These are phyloP conservation scores for Venturia canescens DNA, from an alignment of 1,140 invertebrate genomes.

Conservation along the genomic window DNA sequence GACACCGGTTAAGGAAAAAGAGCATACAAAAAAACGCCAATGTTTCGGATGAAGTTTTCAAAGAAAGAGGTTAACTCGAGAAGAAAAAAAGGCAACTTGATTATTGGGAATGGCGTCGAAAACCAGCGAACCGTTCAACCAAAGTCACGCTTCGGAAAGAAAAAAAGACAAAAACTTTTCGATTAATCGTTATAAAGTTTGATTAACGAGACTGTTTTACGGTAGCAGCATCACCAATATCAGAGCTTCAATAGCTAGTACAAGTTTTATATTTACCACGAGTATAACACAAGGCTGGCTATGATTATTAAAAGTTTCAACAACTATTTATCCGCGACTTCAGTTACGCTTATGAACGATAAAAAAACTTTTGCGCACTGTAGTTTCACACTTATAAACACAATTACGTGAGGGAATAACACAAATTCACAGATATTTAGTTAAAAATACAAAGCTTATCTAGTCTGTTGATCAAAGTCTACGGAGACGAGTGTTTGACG, in stretches of 20 bases:
- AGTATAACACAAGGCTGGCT: neutral
- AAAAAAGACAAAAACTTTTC: neutral
- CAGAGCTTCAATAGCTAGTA: neutral
- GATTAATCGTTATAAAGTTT: slow-evolving; percentile 7
- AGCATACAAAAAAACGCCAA: no score
- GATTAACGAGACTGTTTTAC: neutral
- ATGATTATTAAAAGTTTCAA: neutral
- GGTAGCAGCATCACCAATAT: neutral
- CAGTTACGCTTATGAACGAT: neutral
- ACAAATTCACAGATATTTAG: no score
- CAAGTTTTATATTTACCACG: neutral
- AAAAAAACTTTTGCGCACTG: neutral
- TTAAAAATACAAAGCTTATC: no score
- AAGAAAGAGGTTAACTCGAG: neutral
- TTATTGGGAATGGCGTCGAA: neutral
- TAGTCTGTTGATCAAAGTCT: no score
- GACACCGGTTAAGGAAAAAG: no score
- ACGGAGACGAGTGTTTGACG: no score
- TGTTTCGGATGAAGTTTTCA: no score
- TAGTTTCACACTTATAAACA: no score
- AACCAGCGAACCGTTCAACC: neutral
- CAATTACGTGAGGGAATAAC: no score
- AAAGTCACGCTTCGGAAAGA: neutral
- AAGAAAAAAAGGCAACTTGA: neutral
- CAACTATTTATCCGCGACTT: neutral